Evolutionary conservation across 2,113 vertebrate genomes (phyloP).

Genomic region (Archilochus colubris): DNA sequence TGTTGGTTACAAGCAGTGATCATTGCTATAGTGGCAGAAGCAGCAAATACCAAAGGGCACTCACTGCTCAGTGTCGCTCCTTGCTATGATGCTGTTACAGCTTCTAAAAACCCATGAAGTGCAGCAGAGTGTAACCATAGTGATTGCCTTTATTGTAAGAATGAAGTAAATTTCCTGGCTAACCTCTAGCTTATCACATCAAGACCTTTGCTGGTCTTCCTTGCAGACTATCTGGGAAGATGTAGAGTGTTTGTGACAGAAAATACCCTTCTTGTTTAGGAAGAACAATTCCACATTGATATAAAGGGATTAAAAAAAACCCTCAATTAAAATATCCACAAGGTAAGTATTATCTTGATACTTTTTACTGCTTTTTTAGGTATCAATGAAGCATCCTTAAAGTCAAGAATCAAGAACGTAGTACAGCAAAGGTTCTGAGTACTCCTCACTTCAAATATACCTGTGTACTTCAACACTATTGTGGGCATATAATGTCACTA

Average conservation of each 20-base stretch:
- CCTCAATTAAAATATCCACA: background rate
- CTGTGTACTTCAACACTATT: background rate
- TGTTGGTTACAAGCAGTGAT: background rate
- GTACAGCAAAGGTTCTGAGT: background rate
- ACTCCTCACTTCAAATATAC: background rate
- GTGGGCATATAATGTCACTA: background rate
- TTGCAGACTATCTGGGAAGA: background rate
- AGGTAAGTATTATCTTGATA: background rate
- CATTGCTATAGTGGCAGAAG: background rate
- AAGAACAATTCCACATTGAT: background rate
- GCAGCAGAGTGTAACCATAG: background rate
- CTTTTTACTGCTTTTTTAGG: background rate
- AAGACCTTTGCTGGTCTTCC: background rate
- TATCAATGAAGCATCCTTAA: background rate
- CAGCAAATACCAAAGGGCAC: background rate
- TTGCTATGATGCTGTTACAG: background rate
- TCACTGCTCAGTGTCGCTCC: background rate
- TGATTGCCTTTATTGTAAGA: background rate
- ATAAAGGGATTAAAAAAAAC: background rate
- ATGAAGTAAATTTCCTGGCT: background rate
- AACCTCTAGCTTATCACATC: background rate
- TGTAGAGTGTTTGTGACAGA: background rate
- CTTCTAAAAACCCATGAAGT: background rate
- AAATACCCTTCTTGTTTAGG: background rate
- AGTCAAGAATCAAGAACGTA: background rate